Evolutionary conservation across 1,140 invertebrate genomes (phyloP).

Genomic region (Drosophila oshimai): DNA sequence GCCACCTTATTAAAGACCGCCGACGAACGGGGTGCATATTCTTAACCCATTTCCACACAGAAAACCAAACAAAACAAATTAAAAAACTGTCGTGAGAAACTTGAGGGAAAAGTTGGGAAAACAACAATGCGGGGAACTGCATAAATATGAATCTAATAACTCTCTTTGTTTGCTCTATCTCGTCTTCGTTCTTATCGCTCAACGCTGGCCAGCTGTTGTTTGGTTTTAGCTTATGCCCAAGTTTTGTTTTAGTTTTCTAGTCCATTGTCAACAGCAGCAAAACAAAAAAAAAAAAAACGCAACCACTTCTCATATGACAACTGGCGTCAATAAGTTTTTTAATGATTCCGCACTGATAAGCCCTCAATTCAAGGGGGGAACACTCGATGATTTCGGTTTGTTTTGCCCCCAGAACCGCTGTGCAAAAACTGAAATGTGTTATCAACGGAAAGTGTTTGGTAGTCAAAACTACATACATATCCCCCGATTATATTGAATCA

Average conservation of each 20-base stretch:
- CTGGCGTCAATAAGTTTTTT: conserved; percentile 41
- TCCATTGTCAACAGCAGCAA: conserved; percentile 20
- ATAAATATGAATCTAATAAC: conserved; percentile 67
- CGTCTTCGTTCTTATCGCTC: conserved; percentile 31
- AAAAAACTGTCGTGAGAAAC: conserved; percentile 21
- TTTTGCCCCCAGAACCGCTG: not conserved
- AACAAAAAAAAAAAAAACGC: too few species aligned
- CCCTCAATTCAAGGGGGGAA: not conserved
- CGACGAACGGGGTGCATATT: conserved; percentile 46
- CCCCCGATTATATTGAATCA: conserved; percentile 19
- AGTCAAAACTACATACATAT: not conserved
- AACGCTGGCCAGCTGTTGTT: conserved; percentile 33
- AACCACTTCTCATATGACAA: conserved; percentile 27
- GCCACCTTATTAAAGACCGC: conserved; percentile 7
- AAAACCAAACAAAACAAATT: conserved; percentile 32
- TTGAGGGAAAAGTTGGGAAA: not conserved
- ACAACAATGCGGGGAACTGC: conserved; percentile 4
- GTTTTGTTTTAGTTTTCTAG: conserved; percentile 25
- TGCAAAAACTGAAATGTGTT: conserved; percentile 9
- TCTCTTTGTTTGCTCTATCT: conserved; percentile 55
- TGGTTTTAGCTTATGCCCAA: conserved; percentile 17
- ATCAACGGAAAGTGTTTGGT: conserved; percentile 12
- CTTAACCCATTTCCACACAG: conserved; percentile 63
- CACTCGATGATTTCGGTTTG: conserved; percentile 14
- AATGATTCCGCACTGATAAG: conserved; percentile 33